These are phyloP conservation scores for Catalaphyllia jardinei DNA, from an alignment of 64 coral and sea anemone species.

Conservation along the genomic window DNA sequence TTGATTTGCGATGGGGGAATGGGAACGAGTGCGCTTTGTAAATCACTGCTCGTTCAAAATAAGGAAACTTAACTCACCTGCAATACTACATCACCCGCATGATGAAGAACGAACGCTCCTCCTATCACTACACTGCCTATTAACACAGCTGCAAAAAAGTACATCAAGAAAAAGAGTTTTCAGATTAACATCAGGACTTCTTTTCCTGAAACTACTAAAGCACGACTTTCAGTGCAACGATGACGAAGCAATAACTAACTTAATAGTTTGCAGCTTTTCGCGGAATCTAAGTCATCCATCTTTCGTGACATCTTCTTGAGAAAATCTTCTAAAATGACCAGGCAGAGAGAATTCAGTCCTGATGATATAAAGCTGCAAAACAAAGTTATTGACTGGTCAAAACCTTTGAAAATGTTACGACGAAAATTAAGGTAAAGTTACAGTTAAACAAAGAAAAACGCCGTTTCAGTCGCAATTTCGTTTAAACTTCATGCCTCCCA, in stretches of 20 bases:
- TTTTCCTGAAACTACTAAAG: background rate
- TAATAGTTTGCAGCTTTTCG: conserved; percentile 57
- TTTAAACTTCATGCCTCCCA: no score
- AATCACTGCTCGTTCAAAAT: no score
- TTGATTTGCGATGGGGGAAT: no score
- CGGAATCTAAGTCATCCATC: conserved; percentile 55
- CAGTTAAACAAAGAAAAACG: no score
- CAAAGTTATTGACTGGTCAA: background rate
- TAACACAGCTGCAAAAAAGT: conserved; percentile 17
- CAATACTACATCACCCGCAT: conserved; percentile 7
- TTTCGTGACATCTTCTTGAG: conserved; percentile 41
- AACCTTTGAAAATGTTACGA: background rate
- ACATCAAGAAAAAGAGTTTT: background rate
- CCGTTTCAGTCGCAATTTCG: no score
- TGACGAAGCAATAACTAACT: conserved; percentile 19
- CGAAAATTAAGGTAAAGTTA: no score
- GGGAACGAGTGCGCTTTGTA: no score
- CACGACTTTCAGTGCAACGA: background rate
- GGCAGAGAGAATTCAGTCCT: conserved; percentile 54
- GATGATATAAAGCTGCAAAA: conserved; percentile 63
- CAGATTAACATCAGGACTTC: background rate
- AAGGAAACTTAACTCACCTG: background rate
- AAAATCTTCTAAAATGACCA: conserved; percentile 70
- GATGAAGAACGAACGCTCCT: conserved; percentile 37
- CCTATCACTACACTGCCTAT: conserved; percentile 21